A percentile compares a stretch with the other conserved stretches of the same genome.
These are phyloP conservation scores for Limnephilus rhombicus DNA, from an alignment of 2,888 invertebrate genomes.

Conservation along the genomic window DNA sequence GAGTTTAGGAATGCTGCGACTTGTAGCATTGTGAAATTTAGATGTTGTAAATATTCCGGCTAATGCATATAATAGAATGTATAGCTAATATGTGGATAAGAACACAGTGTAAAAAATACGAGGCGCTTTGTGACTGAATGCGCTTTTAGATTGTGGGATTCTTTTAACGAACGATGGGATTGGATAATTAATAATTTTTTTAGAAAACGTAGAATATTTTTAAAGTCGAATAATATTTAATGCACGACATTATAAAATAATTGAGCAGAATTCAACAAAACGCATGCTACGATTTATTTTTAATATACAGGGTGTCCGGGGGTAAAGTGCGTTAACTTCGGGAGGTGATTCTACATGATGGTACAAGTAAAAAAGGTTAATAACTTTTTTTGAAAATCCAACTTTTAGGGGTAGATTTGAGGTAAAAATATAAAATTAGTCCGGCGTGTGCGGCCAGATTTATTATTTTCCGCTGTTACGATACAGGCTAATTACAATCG, in stretches of 20 bases:
- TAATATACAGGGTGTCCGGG: too few species aligned
- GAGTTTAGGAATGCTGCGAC: background rate
- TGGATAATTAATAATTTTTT: background rate
- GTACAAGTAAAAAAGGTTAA: too few species aligned
- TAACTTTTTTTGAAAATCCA: too few species aligned
- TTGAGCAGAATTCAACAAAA: background rate
- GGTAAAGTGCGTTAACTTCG: too few species aligned
- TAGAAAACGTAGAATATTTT: background rate
- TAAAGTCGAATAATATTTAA: background rate
- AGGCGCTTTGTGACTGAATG: too few species aligned
- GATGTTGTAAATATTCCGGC: background rate
- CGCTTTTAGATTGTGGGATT: background rate
- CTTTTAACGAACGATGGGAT: background rate
- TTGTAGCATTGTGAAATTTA: background rate
- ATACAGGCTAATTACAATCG: too few species aligned
- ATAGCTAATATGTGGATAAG: background rate
- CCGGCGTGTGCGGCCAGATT: too few species aligned
- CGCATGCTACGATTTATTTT: too few species aligned
- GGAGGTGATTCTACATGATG: too few species aligned
- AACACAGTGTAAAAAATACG: background rate
- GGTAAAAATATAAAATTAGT: too few species aligned
- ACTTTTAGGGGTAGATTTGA: too few species aligned
- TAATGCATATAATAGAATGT: background rate
- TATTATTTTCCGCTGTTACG: too few species aligned
- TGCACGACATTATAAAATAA: background rate